Evolutionary conservation across 2,113 vertebrate genomes (phyloP).

Genomic region (Paedocypris sp.): DNA sequence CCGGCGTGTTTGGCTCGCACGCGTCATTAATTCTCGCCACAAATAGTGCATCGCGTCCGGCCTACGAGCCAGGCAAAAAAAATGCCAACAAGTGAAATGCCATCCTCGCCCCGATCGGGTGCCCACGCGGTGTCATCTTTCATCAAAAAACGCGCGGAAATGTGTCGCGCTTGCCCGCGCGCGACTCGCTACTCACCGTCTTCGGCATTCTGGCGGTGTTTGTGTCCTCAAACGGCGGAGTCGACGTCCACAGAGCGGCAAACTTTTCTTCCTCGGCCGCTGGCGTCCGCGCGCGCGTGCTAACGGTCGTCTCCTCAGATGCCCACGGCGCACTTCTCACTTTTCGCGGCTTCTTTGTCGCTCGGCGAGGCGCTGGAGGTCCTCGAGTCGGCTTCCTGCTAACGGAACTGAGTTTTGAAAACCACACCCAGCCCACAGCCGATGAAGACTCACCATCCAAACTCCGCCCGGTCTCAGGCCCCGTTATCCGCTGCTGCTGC

Average conservation of each 20-base stretch:
- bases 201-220: conserved; percentile 58
- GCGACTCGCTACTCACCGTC: conserved; percentile 59
- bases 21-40: background rate
- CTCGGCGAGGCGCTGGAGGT: conserved; percentile 35
- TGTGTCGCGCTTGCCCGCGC: too few species aligned
- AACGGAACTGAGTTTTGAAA: conserved; percentile 66
- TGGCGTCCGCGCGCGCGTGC: conserved; percentile 45
- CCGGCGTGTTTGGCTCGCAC: background rate
- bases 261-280: conserved; percentile 64
- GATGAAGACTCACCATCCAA: conserved; percentile 40
- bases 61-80: background rate
- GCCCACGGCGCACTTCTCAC: background rate
- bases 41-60: background rate
- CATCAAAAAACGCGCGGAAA: conserved; percentile 4
- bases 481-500: conserved; percentile 18
- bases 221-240: background rate
- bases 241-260: conserved; percentile 38
- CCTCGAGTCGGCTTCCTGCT: conserved; percentile 58
- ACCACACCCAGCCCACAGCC: conserved; percentile 73
- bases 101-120: conserved; percentile 6
- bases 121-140: conserved; percentile 8
- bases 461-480: conserved; percentile 50
- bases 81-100: background rate
- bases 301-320: conserved; percentile 17
- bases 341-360: conserved; percentile 44